A percentile compares a stretch with the other conserved stretches of the same genome.
Evolutionary conservation across 2,113 vertebrate species (phyloP).

Genomic region (Cyphomyrus discorhynchus): DNA sequence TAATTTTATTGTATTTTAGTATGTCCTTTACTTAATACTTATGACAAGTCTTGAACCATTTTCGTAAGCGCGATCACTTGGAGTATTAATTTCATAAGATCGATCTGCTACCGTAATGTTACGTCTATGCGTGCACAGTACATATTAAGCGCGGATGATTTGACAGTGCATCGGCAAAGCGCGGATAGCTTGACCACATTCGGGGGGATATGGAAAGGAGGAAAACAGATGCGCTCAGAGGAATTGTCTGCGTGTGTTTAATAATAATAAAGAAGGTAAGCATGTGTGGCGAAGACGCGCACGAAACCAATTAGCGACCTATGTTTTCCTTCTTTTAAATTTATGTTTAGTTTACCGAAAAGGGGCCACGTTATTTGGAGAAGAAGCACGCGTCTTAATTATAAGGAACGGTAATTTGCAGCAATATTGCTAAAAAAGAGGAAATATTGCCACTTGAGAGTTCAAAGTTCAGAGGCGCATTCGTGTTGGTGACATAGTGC

Average conservation of each 20-base stretch:
- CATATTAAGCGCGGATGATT: neutral
- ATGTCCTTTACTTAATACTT: neutral
- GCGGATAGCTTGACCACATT: neutral
- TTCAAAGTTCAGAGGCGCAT: neutral
- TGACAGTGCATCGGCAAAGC: neutral
- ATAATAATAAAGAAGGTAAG: neutral
- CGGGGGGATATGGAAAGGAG: constrained; percentile 8
- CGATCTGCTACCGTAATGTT: neutral
- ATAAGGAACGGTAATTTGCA: neutral
- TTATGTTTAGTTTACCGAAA: neutral
- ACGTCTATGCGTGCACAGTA: neutral
- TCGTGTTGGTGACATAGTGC: neutral
- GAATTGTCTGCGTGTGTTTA: neutral
- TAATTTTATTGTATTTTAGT: neutral
- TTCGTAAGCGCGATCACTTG: neutral
- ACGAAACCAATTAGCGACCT: neutral
- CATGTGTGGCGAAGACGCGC: neutral
- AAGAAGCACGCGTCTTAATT: neutral
- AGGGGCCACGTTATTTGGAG: neutral
- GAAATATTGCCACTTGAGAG: neutral
- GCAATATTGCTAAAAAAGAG: neutral
- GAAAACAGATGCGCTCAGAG: neutral
- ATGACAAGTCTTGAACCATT: neutral
- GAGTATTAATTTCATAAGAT: neutral
- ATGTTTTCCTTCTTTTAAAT: neutral